Base-by-base conservation (phyloP, 2,888 invertebrate genomes). In the Zygaena filipendulae region DNA sequence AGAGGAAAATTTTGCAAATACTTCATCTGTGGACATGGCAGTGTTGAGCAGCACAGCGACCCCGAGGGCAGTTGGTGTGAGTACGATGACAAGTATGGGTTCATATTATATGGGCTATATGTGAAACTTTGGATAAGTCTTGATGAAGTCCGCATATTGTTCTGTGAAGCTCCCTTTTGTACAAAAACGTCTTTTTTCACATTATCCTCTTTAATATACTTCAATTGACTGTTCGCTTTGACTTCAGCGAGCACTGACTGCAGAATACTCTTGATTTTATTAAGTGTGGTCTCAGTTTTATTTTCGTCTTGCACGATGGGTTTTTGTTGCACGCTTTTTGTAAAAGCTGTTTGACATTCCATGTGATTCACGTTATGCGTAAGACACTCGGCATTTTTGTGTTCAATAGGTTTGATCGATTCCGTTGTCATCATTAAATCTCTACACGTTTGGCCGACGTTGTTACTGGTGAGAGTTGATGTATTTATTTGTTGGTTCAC, bases 251-350 rank as follows among this genome's bases (percentile, higher is more conserved):
- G 39, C 4, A 77, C 72, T 1, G 66, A 55, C 38, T 72, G 66
- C 18, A 77, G 43, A 32, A 75, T 71, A 36, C 26, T 51, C 42
- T 74, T 75, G 25, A 75, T 75, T 49, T 75, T 67, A 38, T 63
- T 59, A 11, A 77, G 45, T 4, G 68, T 66, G 9, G 43, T 45
- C 38, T 68, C 64, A 9, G 71, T 68, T 49, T 61, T 70, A 22
- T 48, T 51, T 10, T 59, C 52, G 5, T 35, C 35, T 7, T 16
- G 29, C 20, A 16, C 33, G 11, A 13, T n/a, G 1, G 36, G 14
- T 5, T 45, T 43, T 12, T 47, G 31, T 33, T 53, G 49, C 4
- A 45, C 37, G 13, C 36, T 42, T 25, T 46, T 43, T 2, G 38
- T 41, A 11, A 43, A 36, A 25, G 48, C 37, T 7, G 63, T 63